Evolutionary conservation across 2,888 invertebrate genomes (phyloP), one percentile per base, ranked within the genome.

Genomic region (Globia sparganii): DNA sequence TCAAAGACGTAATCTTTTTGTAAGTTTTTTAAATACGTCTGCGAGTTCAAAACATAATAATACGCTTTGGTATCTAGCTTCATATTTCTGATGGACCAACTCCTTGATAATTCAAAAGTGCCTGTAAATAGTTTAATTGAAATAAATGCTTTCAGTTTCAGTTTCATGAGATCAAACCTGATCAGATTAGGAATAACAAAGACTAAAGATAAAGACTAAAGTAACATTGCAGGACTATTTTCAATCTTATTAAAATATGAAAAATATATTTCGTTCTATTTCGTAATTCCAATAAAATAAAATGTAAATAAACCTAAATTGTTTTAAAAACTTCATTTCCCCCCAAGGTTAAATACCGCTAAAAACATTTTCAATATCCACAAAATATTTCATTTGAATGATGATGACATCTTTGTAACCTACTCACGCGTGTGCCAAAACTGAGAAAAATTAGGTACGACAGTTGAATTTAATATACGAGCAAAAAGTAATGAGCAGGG

Each of bases 391-490:
- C 49, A 71, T 81, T 73, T 73, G 6, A n/a, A 62, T 25, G n/a
- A n/a, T 56, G 53, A 75, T 67, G 61, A 70, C 6, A 53, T 71
- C 13, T 59, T 73, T 0, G 37, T 15, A 81, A 81, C 31, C 70
- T 8, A 49, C 58, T 71, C 82, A 76, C 73, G 81, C 34, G 49
- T 75, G 62, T n/a, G 37, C 68, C 4, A 40, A 85, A 75, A 70
- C 70, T 65, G 49, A 82, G 67, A 65, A 77, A 69, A 69, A 85
- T 76, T 79, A 79, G 18, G 49, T 72, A 66, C 66, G 75, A 74
- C 74, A 62, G 56, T 58, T 67, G 68, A 83, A 78, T 79, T 83
- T 78, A 72, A 78, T 84, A 66, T 76, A 71, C 64, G 70, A 71
- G 13, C 75, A 37, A 70, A 71, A 84, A 70, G 81, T 85, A 43